phyloP scores from a whole-genome alignment of 2,113 vertebrate genomes.

The human (Homo sapiens) region DNA sequence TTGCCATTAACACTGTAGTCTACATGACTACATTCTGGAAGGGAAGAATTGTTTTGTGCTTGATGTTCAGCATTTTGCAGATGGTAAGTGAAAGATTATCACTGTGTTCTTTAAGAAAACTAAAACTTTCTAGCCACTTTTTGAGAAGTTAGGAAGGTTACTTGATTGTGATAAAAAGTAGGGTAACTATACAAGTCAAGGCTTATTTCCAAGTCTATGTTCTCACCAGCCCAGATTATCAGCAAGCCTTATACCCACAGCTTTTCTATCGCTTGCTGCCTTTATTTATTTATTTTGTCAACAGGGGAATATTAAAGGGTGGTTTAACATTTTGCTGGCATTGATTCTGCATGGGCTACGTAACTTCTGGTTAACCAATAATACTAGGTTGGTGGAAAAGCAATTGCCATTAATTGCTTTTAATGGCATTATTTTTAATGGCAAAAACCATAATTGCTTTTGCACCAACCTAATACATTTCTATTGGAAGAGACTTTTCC shows the following conservation, averaged over 20 bases:
- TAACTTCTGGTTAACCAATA: not conserved
- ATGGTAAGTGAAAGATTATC: not conserved
- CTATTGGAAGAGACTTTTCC: not conserved
- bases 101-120: not conserved
- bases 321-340: not conserved
- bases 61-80: not conserved
- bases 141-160: not conserved
- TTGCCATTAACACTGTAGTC: conserved; percentile 47
- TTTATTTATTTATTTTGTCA: not conserved
- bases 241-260: not conserved
- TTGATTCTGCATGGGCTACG: not conserved
- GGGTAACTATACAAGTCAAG: not conserved
- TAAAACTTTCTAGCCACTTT: not conserved
- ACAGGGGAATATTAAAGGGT: not conserved
- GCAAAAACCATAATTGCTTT: no score
- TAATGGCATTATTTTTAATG: no score
- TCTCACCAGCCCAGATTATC: not conserved
- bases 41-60: not conserved
- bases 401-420: no score
- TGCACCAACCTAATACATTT: not conserved
- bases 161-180: not conserved
- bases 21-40: not conserved
- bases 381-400: no score
- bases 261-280: not conserved
- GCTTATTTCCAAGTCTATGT: not conserved